phyloP scores from a whole-genome alignment of 2,113 vertebrate genomes.

The Calidris pygmaea region DNA sequence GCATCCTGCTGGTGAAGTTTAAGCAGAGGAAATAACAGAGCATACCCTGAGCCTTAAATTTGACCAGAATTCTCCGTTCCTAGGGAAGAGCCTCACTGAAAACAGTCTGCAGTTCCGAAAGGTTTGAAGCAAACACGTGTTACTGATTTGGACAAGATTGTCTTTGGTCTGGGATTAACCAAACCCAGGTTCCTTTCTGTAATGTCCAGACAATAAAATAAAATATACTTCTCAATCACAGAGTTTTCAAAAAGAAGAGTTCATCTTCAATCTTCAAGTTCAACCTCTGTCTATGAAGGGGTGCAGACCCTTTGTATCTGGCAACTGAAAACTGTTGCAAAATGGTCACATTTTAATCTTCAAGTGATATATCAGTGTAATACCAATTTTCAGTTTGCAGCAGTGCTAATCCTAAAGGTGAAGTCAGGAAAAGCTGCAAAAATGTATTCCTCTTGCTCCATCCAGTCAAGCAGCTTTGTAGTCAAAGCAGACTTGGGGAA shows the following conservation, averaged over 20 bases:
- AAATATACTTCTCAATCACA: background rate
- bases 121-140: background rate
- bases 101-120: background rate
- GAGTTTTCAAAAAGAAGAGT: background rate
- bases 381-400: background rate
- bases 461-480: background rate
- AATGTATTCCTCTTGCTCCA: background rate
- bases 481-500: background rate
- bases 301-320: background rate
- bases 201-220: background rate
- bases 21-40: background rate
- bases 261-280: fast-evolving
- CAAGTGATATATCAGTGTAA: background rate
- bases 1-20: background rate
- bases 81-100: background rate
- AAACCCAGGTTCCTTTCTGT: background rate
- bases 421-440: background rate
- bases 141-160: background rate
- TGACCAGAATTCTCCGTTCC: background rate
- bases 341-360: background rate
- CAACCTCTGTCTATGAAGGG: background rate
- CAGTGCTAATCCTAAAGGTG: background rate
- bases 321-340: background rate
- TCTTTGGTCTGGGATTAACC: background rate
- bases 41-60: background rate